Evolutionary conservation across 2,888 invertebrate genomes (phyloP).

Genomic region (Theristus sp.): DNA sequence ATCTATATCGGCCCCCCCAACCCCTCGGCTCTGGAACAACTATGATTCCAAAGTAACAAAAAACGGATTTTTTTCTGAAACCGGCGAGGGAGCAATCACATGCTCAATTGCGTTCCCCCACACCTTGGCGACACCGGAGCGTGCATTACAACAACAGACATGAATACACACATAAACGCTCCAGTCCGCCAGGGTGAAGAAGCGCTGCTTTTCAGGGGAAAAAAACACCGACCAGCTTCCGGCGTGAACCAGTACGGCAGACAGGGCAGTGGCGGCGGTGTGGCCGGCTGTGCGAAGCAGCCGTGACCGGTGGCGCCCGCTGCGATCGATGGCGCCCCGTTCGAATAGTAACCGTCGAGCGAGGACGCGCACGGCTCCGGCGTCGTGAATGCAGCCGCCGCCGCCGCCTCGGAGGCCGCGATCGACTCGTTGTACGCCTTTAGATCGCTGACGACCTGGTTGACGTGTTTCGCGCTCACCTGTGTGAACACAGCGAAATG

Average conservation of each 20-base stretch:
- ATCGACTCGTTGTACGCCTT: neutral
- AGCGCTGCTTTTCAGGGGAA: neutral
- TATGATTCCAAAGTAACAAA: too few relatives aligned
- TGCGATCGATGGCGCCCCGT: slow-evolving; percentile 18
- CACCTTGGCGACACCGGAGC: too few relatives aligned
- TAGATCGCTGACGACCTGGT: slow-evolving; percentile 2
- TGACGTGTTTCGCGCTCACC: slow-evolving; percentile 5
- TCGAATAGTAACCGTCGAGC: neutral
- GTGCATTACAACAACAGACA: too few relatives aligned
- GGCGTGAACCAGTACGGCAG: slow-evolving; percentile 16
- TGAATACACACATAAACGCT: too few relatives aligned
- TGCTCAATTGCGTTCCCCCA: too few relatives aligned
- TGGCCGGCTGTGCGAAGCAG: neutral
- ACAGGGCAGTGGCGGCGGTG: slow-evolving; percentile 28
- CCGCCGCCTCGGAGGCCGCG: neutral
- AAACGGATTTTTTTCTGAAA: too few relatives aligned
- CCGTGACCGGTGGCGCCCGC: slow-evolving; percentile 19
- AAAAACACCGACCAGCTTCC: slow-evolving; percentile 4
- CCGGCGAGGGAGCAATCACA: too few relatives aligned
- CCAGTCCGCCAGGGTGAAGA: too few relatives aligned
- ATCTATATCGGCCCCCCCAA: too few relatives aligned
- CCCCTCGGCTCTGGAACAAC: too few relatives aligned
- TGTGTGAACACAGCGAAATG: neutral
- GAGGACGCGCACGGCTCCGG: neutral
- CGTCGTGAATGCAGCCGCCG: neutral